Evolutionary conservation across 2,113 vertebrate species (phyloP), one percentile per base, ranked within the genome.

Genomic region (Excalfactoria chinensis): DNA sequence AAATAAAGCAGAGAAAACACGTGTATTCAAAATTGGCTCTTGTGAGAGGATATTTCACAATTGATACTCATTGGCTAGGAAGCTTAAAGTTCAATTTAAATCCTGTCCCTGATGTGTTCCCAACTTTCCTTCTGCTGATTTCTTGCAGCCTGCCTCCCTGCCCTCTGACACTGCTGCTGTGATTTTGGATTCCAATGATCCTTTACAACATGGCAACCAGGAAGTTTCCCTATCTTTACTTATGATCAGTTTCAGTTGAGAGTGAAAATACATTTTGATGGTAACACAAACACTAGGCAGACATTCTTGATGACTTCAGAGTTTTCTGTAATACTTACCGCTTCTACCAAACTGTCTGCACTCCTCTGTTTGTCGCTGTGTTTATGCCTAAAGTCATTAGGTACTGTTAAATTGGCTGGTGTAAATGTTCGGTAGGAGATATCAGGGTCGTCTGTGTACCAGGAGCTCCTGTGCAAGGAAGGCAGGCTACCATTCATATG

Each of bases 291-390:
- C 66, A 2, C 9, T 10, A 15, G 66, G 6, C 9, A 74, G 15
- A 19, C 19, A 7, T 6, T 14, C 8, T 3, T 28, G 17, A 17
- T 44, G 68, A 34, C 43, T 26, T 13, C 13, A 34, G 37, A 32
- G 41, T 21, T 4, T 18, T 71, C 73, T 35, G 63, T 62, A 26
- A 34, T 71, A 98, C 99, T 98, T 96, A 99, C 99, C 86, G 99
- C 99, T 94, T 99, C 99, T 55, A 99, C 99, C 88, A 99, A 96
- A 91, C 99, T 99, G 97, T 99, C 99, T 2, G 99, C 99, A 0
- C 99, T 99, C 95, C 99, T 98, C 96, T 99, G 98, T 94, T 99
- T 99, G 97, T 99, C 98, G n/a, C 99, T 98, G 92, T 99, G 98
- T 94, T 99, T 99, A 96, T 98, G 98, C 80, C 98, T 98, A 86